These are phyloP conservation scores for Mesochorus sp. DNA, from an alignment of 2,888 invertebrate species.

Conservation along the genomic window DNA sequence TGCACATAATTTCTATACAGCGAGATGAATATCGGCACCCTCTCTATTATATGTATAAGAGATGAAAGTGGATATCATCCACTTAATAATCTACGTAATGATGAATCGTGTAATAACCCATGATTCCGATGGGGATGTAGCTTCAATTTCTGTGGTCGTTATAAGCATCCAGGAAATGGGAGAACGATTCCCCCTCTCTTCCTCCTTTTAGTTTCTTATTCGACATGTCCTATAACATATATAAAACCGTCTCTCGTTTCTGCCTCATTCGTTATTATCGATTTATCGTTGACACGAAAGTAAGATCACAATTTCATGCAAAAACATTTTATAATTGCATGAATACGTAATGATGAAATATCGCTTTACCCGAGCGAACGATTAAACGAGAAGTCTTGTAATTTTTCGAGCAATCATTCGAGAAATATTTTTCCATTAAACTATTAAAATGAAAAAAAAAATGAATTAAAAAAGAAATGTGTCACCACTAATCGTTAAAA, in stretches of 20 bases:
- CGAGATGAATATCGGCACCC: background rate
- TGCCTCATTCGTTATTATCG: background rate
- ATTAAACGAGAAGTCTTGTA: too few relatives aligned
- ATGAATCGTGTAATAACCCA: background rate
- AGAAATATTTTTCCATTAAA: too few relatives aligned
- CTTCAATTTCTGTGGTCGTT: conserved; percentile 20
- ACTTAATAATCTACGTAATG: too few relatives aligned
- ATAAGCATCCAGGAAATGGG: conserved; percentile 33
- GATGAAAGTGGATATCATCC: background rate
- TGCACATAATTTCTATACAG: background rate
- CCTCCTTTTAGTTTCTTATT: background rate
- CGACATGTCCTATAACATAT: conserved; percentile 6
- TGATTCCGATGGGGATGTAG: background rate
- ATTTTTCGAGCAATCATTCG: too few relatives aligned
- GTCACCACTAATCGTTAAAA: too few relatives aligned
- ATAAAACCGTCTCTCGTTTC: background rate
- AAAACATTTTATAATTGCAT: background rate
- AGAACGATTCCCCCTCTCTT: background rate
- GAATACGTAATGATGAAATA: background rate
- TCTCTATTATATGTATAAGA: background rate
- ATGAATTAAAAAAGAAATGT: too few relatives aligned
- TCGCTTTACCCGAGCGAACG: too few relatives aligned
- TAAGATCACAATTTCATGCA: background rate
- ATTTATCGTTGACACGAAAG: background rate
- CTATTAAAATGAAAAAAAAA: too few relatives aligned